Conservation (phyloP, 2,113 vertebrate species). For the Tilapia sparmanii region DNA sequence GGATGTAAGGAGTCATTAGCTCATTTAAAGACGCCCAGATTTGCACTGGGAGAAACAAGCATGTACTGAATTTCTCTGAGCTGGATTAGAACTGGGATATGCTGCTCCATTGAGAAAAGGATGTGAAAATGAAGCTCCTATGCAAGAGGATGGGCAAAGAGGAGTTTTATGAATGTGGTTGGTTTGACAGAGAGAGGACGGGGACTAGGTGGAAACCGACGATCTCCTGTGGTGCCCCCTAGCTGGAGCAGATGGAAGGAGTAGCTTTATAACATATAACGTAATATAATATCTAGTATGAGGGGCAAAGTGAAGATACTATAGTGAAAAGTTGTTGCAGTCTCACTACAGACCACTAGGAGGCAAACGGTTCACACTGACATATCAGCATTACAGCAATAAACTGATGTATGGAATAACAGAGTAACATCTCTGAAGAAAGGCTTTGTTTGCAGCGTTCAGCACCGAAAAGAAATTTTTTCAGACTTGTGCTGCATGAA, state of each 20-base stretch:
- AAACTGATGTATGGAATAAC: background rate
- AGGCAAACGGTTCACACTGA: background rate
- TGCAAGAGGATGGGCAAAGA: background rate
- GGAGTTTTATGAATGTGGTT: background rate
- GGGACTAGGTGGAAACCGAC: background rate
- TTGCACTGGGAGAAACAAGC: background rate
- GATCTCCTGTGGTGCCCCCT: background rate
- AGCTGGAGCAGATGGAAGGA: background rate
- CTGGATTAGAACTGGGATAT: background rate
- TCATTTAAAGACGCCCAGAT: background rate
- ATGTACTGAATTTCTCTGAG: background rate
- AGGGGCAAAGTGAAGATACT: background rate
- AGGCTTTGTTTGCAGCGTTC: background rate
- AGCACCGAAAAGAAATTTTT: background rate
- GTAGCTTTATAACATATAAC: background rate
- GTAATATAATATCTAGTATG: background rate
- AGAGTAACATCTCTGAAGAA: background rate
- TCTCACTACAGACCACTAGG: slow-evolving; percentile 3
- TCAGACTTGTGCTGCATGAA: background rate
- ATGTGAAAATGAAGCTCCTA: background rate
- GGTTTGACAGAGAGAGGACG: background rate
- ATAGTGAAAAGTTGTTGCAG: background rate
- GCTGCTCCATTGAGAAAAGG: background rate
- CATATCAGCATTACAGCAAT: background rate
- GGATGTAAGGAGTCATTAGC: background rate